Percentiles rank a stretch among this genome's conserved stretches.
These are phyloP conservation scores for Drosophila dives DNA, from an alignment of 2,888 invertebrate species.

Conservation along the genomic window DNA sequence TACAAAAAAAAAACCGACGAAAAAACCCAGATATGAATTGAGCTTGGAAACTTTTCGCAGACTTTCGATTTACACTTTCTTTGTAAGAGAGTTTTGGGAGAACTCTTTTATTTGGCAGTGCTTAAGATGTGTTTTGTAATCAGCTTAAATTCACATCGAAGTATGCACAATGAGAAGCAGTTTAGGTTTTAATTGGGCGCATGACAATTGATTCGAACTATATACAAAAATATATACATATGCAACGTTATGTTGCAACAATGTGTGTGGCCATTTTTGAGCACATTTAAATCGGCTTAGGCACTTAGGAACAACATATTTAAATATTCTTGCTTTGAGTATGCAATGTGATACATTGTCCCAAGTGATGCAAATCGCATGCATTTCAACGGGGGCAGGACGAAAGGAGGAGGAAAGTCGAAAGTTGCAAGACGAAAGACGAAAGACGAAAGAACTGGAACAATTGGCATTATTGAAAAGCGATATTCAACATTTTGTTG, in stretches of 20 bases:
- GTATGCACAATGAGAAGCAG: no score
- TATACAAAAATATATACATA: not conserved
- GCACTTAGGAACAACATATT: constrained; percentile 14
- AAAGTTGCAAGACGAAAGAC: not conserved
- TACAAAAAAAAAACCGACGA: not conserved
- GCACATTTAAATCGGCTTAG: constrained; percentile 25
- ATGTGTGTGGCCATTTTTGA: not conserved
- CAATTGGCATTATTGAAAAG: constrained; percentile 13
- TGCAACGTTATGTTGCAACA: not conserved
- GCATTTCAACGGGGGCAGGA: not conserved
- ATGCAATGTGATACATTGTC: constrained; percentile 1
- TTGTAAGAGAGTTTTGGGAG: not conserved
- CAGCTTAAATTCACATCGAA: not conserved
- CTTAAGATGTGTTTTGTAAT: not conserved
- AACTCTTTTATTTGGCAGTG: not conserved
- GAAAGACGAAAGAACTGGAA: not conserved
- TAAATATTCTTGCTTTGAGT: constrained; percentile 34
- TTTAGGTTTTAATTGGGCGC: constrained; percentile 2
- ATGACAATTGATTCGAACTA: not conserved
- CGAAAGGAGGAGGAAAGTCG: not conserved
- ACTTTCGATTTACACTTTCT: not conserved
- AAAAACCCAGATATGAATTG: not conserved
- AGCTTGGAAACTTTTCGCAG: not conserved
- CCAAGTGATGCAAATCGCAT: not conserved
- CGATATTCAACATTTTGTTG: constrained; percentile 16